Conservation (phyloP, 1,140 invertebrate species). For the Plodia interpunctella region DNA sequence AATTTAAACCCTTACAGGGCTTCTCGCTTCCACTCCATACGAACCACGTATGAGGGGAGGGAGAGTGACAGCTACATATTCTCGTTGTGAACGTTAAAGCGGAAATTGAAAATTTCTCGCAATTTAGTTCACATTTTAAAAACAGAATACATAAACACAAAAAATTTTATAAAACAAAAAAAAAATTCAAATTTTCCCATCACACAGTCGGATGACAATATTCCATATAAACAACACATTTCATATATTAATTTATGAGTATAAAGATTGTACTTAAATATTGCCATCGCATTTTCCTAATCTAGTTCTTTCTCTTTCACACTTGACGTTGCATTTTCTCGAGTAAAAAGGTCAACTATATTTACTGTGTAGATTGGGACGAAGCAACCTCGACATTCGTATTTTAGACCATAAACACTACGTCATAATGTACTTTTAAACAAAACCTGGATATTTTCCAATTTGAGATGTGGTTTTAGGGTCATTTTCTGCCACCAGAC, state of each 20-base stretch:
- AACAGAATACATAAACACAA: neutral
- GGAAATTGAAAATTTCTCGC: neutral
- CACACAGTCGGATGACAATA: neutral
- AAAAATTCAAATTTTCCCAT: neutral
- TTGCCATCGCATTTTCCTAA: constrained; percentile 1
- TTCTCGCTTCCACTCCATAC: neutral
- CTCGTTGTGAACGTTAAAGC: neutral
- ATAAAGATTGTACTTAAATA: constrained; percentile 4
- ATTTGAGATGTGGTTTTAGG: too few relatives aligned
- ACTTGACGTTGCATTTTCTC: neutral
- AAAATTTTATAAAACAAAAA: neutral
- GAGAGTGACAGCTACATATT: neutral
- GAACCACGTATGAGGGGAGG: neutral
- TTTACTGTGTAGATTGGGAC: neutral
- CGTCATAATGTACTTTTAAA: too few relatives aligned
- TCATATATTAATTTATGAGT: neutral
- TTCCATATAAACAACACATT: neutral
- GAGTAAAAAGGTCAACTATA: neutral
- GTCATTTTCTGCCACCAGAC: too few relatives aligned
- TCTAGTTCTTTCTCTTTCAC: neutral
- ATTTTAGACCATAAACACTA: too few relatives aligned
- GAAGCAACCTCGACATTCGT: too few relatives aligned
- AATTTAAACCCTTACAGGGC: neutral
- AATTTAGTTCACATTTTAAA: too few relatives aligned
- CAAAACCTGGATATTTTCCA: too few relatives aligned